These are phyloP conservation scores for Passer domesticus DNA, from an alignment of 2,113 vertebrate species.

Conservation along the genomic window DNA sequence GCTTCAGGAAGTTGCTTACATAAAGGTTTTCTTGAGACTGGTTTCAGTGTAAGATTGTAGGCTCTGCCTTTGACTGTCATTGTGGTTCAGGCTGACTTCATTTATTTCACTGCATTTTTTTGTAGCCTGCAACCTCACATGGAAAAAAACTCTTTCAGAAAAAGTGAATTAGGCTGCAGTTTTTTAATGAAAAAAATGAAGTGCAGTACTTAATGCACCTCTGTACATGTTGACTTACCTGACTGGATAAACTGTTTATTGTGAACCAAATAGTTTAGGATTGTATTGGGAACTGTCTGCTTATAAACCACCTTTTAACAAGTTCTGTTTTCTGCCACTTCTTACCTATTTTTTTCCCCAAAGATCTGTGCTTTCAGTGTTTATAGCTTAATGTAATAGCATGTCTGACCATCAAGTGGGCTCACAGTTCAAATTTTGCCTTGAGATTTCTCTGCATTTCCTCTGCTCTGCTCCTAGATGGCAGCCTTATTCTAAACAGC, in stretches of 20 bases:
- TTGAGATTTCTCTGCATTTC: not conserved
- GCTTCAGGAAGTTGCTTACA: not conserved
- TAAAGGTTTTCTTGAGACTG: not conserved
- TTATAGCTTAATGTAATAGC: not conserved
- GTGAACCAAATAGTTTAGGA: not conserved
- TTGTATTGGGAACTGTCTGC: not conserved
- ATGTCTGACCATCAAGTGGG: not conserved
- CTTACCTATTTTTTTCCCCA: rapidly evolving
- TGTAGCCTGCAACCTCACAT: not conserved
- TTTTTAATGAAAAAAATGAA: not conserved
- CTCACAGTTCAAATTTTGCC: not conserved
- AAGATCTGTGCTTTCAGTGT: not conserved
- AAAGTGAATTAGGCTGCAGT: not conserved
- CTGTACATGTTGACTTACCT: not conserved
- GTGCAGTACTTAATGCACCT: not conserved
- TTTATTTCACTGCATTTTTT: not conserved
- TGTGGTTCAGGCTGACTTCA: not conserved
- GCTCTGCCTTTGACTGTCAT: not conserved
- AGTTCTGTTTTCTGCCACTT: not conserved
- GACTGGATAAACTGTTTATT: not conserved
- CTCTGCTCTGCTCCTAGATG: conserved; percentile 21
- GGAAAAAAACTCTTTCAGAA: not conserved
- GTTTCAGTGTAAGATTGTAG: not conserved
- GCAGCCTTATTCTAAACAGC: not conserved
- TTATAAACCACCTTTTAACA: not conserved